Conservation (phyloP, 2,797 vertebrate species). For the Odontamblyopus lacepedii region DNA sequence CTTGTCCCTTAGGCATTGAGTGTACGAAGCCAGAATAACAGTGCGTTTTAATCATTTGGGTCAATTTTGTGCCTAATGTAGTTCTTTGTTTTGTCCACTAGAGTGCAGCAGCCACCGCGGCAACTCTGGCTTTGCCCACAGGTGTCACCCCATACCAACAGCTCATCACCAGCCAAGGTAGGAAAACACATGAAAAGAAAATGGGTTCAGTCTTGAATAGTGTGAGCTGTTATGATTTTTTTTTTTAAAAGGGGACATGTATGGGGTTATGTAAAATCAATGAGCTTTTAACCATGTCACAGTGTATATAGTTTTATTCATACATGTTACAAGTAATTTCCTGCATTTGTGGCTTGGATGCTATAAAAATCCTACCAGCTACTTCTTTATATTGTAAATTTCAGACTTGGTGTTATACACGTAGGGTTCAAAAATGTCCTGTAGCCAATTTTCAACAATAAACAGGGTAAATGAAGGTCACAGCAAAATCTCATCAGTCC, state of each 20-base stretch:
- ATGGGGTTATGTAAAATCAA: too few relatives aligned
- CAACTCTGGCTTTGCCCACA: slow-evolving; percentile 92
- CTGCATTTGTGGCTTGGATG: too few relatives aligned
- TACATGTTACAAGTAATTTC: too few relatives aligned
- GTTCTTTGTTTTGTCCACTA: slow-evolving; percentile 59
- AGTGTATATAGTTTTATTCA: too few relatives aligned
- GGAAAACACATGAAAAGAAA: not conserved
- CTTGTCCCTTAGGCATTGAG: not conserved
- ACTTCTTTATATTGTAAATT: too few relatives aligned
- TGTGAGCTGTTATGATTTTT: not conserved
- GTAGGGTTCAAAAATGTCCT: too few relatives aligned
- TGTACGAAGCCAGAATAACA: not conserved
- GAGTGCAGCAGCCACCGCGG: slow-evolving; percentile 97
- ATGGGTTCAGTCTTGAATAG: not conserved
- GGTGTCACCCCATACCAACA: slow-evolving; percentile 94
- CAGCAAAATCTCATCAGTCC: too few relatives aligned
- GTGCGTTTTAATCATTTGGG: not conserved
- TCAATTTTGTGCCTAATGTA: not conserved
- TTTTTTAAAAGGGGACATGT: not conserved
- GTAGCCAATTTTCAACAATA: too few relatives aligned
- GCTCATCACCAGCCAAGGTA: slow-evolving; percentile 93
- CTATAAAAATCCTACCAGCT: too few relatives aligned
- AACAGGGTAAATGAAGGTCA: too few relatives aligned
- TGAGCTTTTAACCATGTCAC: too few relatives aligned
- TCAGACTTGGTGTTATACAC: too few relatives aligned